Evolutionary conservation across 2,888 invertebrate species (phyloP).

Genomic region (Cerastis rubricosa): DNA sequence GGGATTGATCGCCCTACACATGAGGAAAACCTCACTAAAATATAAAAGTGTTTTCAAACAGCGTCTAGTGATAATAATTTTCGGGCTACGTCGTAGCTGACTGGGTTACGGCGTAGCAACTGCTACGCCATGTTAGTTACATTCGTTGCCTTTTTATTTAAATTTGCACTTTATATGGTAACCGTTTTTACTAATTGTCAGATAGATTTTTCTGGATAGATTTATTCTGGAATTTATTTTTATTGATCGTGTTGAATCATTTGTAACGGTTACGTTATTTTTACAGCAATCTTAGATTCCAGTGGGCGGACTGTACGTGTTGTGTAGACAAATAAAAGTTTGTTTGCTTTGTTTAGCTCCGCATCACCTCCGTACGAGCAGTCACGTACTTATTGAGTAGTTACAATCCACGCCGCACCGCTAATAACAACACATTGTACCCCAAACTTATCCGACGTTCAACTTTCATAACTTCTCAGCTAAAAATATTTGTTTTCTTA

Average conservation of each 20-base stretch:
- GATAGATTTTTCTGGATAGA: not conserved
- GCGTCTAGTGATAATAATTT: constrained; percentile 24
- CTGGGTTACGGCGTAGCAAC: constrained; percentile 15
- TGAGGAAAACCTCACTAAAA: constrained; percentile 25
- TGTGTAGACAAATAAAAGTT: constrained; percentile 48
- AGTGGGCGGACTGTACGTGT: constrained; percentile 29
- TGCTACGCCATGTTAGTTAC: not conserved
- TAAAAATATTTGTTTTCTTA: constrained; percentile 58
- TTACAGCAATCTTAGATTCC: constrained; percentile 20
- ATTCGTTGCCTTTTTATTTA: not conserved
- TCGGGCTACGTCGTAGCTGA: constrained; percentile 19
- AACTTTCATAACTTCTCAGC: constrained; percentile 62
- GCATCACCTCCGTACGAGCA: constrained; percentile 41
- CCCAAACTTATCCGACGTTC: constrained; percentile 65
- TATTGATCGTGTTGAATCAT: not conserved
- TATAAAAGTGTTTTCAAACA: constrained; percentile 33
- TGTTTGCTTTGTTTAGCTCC: constrained; percentile 42
- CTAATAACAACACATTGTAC: constrained; percentile 72
- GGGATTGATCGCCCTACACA: constrained; percentile 29
- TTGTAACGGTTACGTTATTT: constrained; percentile 12
- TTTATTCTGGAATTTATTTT: not conserved
- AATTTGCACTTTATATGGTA: not conserved
- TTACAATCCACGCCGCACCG: constrained; percentile 56
- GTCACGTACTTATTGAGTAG: constrained; percentile 72
- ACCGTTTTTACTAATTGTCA: not conserved